Evolutionary conservation across 2,888 invertebrate genomes (phyloP), one percentile per base, ranked within the genome.

Genomic region (Chrysina gloriosa): DNA sequence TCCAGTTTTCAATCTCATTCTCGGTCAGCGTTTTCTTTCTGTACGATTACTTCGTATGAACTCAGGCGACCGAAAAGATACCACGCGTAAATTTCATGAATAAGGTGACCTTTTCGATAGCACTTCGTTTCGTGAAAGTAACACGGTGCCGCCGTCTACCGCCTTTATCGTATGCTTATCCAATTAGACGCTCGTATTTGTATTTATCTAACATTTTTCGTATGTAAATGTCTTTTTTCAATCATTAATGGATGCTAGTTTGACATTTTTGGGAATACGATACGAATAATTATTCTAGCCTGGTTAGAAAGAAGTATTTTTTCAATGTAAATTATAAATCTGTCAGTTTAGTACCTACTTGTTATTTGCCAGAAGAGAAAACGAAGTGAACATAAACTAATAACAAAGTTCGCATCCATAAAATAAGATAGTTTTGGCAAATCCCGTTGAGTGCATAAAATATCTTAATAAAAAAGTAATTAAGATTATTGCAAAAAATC

Each of bases 131-230:
- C 25, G 48, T 48, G 48, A 48, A 48, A 48, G 48, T 48, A 11
- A 36, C 11, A 27, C 23, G 25, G 45, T 11, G 48, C 23, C 23
- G 25, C 11, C 9, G 27, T 48, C 48, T 14, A 48, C 48, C 6
- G 25, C 23, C 48, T 48, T 48, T 48, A 21, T 48, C 48, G 48
- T 48, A 25, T 48, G 48, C 27, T 9, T 11, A 48, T 21, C 25
- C 25, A 48, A 48, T 48, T 48, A 48, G 48, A 25, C 48, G 21
- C 25, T 19, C 9, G 19, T 19, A 9, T 45, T 7, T 11, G 11
- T 48, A 48, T 48, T 48, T 48, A 48, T 48, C 14, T 25, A 48
- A 48, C 25, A n/a, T 25, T 48, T 48, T 25, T 48, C 48, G 27
- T 11, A 48, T 48, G 48, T 25, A 48, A 48, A 48, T 48, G 25